Percentiles rank a stretch among this genome's conserved stretches.
Evolutionary conservation across 2,888 invertebrate species (phyloP).

Genomic region (Carpatolechia fugitivella): DNA sequence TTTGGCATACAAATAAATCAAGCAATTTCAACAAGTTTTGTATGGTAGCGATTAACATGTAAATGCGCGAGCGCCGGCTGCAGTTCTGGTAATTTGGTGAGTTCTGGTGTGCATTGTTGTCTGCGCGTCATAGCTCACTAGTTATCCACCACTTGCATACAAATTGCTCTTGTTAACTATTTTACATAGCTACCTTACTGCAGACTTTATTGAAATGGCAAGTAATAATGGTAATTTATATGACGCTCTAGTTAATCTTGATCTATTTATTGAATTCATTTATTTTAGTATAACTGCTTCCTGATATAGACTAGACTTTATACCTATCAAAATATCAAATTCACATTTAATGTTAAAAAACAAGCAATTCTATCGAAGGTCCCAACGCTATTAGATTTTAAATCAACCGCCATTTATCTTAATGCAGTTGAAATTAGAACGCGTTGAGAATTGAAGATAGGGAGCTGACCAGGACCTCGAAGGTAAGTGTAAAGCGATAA

Average conservation of each 20-base stretch:
- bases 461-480: slow-evolving; percentile 6
- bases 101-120: neutral
- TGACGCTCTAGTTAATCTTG: too few species aligned
- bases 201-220: too few species aligned
- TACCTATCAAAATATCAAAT: too few species aligned
- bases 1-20: neutral
- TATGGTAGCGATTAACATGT: neutral
- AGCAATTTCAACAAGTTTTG: neutral
- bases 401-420: too few species aligned
- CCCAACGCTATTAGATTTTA: too few species aligned
- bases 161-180: neutral
- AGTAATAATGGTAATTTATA: too few species aligned
- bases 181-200: neutral
- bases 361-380: too few species aligned
- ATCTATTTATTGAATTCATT: neutral
- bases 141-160: neutral
- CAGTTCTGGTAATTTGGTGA: neutral
- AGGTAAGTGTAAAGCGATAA: slow-evolving; percentile 17
- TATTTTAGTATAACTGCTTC: too few species aligned
- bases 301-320: too few species aligned
- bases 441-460: too few species aligned
- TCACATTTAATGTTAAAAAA: too few species aligned
- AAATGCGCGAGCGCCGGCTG: neutral
- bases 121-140: neutral
- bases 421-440: too few species aligned